These are phyloP conservation scores for Holothuria glaberrima DNA, from an alignment of 35 echinoderm and acorn worm genomes.

Conservation along the genomic window DNA sequence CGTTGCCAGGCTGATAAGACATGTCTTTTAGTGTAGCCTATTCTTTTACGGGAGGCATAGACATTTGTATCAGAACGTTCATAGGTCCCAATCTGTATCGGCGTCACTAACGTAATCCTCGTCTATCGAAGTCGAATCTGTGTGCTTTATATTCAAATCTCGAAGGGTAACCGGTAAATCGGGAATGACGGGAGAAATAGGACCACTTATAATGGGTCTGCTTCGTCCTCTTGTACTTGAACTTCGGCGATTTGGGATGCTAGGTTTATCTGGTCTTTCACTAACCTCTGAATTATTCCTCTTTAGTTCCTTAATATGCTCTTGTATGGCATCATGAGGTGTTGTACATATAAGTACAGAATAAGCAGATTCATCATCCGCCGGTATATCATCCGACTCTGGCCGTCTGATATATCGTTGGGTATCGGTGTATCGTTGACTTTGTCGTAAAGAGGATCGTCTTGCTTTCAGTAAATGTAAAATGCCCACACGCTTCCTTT, in stretches of 20 bases:
- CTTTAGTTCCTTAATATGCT: slow-evolving; percentile 13
- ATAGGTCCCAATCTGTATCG: slow-evolving; percentile 34
- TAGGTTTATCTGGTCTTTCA: neutral
- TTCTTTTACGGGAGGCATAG: no score
- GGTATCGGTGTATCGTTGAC: slow-evolving; percentile 13
- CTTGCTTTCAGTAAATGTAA: slow-evolving; percentile 31
- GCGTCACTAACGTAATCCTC: slow-evolving; percentile 40
- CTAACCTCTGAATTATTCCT: no score
- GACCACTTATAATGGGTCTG: slow-evolving; percentile 29
- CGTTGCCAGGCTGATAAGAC: no score
- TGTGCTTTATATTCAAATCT: slow-evolving; percentile 10
- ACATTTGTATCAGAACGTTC: neutral
- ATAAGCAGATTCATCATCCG: slow-evolving; percentile 1
- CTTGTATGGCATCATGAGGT: slow-evolving; percentile 38
- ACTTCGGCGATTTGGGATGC: neutral
- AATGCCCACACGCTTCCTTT: slow-evolving; percentile 12
- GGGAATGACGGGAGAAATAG: slow-evolving; percentile 21
- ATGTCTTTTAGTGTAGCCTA: no score
- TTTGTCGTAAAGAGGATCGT: neutral
- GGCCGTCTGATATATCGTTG: neutral
- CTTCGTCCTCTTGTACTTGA: slow-evolving; percentile 17
- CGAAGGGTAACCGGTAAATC: slow-evolving; percentile 11
- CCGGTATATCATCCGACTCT: neutral
- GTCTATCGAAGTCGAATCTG: slow-evolving; percentile 15
- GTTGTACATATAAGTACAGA: slow-evolving; percentile 55